Evolutionary conservation across 2,888 invertebrate genomes (phyloP).

Genomic region (Drosophila recens): DNA sequence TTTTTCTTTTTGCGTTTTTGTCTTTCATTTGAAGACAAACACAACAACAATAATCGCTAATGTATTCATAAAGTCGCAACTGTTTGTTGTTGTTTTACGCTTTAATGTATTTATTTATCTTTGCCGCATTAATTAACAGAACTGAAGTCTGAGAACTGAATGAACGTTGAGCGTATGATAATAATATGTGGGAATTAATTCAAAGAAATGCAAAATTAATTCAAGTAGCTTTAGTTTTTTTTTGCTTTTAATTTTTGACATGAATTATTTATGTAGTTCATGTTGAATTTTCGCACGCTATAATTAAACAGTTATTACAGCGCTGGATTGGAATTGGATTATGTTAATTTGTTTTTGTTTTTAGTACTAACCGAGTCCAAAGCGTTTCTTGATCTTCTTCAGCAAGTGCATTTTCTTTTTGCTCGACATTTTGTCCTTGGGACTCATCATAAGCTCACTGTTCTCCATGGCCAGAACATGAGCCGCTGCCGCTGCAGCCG

Average conservation of each 20-base stretch:
- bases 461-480: slow-evolving; percentile 81
- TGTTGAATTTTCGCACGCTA: slow-evolving; percentile 62
- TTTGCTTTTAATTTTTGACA: slow-evolving; percentile 14
- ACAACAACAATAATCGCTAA: slow-evolving; percentile 53
- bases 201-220: slow-evolving; percentile 45
- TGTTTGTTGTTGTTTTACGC: slow-evolving; percentile 37
- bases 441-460: slow-evolving; percentile 70
- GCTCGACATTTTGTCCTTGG: slow-evolving; percentile 83
- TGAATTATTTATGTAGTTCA: slow-evolving; percentile 63
- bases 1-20: slow-evolving; percentile 33
- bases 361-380: slow-evolving; percentile 92
- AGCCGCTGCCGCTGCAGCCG: slow-evolving; percentile 65
- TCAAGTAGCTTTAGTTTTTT: slow-evolving; percentile 38
- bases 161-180: slow-evolving; percentile 56
- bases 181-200: slow-evolving; percentile 74
- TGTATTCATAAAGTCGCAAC: slow-evolving; percentile 63
- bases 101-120: slow-evolving; percentile 70
- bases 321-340: not conserved
- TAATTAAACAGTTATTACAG: slow-evolving; percentile 34
- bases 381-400: slow-evolving; percentile 95
- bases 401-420: slow-evolving; percentile 93
- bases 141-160: slow-evolving; percentile 27
- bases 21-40: slow-evolving; percentile 31
- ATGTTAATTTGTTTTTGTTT: not conserved
- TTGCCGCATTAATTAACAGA: slow-evolving; percentile 71